Conservation (phyloP, 1,140 invertebrate species). For the Mylabris phalerata region DNA sequence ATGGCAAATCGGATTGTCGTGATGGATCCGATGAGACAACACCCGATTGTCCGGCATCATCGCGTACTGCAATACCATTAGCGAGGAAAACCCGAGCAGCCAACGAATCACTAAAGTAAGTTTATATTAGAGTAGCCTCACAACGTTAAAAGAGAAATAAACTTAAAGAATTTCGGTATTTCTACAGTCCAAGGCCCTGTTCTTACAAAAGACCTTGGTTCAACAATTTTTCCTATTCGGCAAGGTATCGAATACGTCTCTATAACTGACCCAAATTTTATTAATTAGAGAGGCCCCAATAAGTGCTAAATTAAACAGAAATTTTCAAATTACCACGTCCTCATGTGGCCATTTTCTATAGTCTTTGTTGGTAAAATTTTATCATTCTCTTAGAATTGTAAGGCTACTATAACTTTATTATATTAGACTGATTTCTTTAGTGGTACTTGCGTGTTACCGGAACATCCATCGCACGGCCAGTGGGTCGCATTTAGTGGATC, state of each 20-base stretch:
- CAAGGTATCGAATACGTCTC: slow-evolving; percentile 26
- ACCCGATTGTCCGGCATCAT: neutral
- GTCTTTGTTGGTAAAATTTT: too few relatives aligned
- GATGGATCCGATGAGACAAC: slow-evolving; percentile 51
- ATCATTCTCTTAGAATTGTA: neutral
- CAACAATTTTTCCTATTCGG: slow-evolving; percentile 23
- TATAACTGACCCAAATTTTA: slow-evolving; percentile 29
- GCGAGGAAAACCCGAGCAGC: slow-evolving; percentile 47
- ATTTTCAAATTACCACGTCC: too few relatives aligned
- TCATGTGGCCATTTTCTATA: too few relatives aligned
- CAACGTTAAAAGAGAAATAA: too few relatives aligned
- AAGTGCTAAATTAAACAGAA: neutral
- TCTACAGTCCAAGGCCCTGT: neutral
- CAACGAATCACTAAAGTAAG: slow-evolving; percentile 57
- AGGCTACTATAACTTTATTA: too few relatives aligned
- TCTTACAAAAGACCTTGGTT: too few relatives aligned
- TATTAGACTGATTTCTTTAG: neutral
- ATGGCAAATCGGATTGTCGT: slow-evolving; percentile 51
- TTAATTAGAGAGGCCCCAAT: slow-evolving; percentile 30
- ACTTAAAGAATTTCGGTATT: too few relatives aligned
- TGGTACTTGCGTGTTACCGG: slow-evolving; percentile 16
- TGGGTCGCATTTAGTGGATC: slow-evolving; percentile 6
- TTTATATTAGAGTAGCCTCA: too few relatives aligned
- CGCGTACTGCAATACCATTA: neutral
- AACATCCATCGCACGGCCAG: slow-evolving; percentile 21